Evolutionary conservation across 2,888 invertebrate genomes (phyloP), one percentile per base, ranked within the genome.

Genomic region (Neoitamus cyanurus): DNA sequence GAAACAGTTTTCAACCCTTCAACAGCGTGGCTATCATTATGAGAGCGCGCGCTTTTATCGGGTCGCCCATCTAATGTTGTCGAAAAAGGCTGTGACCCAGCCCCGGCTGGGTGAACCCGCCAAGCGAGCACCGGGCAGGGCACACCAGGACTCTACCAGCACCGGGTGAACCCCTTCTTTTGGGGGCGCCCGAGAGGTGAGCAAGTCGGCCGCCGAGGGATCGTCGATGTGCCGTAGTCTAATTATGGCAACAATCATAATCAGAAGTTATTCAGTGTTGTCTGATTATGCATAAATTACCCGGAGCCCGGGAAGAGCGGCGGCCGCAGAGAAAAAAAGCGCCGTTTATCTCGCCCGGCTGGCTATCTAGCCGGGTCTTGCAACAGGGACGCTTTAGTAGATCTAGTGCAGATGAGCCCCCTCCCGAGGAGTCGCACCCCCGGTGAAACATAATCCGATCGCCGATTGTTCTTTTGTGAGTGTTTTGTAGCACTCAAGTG

Each of bases 281-380:
- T 86, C 86, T 84, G 86, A 86, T 86, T 86, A 86, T 84, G 84
- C 84, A 86, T 84, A 86, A 86, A 86, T 86, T 86, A 84, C 25
- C 84, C 70, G 36, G 20, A n/a, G 48, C 31, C 30, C 73, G 58
- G 36, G 42, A 78, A 25, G 58, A 58, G 58, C 58, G 58, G n/a
- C 58, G 42, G 31, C 78, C 58, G 58, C 72, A 15, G 72, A 13
- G 31, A 34, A 70, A 85, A 85, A 83, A 85, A 83, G 34, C 48
- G 11, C 36, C 28, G 48, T 84, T 85, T 85, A 85, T 85, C 83
- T 84, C 84, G 31, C 37, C 72, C n/a, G 84, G 28, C 46, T 69
- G 11, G 84, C 72, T 68, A 75, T 84, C 84, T 13, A 31, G 28
- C 37, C 69, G 15, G 25, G 15, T 75, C 34, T 20, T 2, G 25